phyloP scores from a whole-genome alignment of 2,797 vertebrate species.

The Oophaga sylvatica region DNA sequence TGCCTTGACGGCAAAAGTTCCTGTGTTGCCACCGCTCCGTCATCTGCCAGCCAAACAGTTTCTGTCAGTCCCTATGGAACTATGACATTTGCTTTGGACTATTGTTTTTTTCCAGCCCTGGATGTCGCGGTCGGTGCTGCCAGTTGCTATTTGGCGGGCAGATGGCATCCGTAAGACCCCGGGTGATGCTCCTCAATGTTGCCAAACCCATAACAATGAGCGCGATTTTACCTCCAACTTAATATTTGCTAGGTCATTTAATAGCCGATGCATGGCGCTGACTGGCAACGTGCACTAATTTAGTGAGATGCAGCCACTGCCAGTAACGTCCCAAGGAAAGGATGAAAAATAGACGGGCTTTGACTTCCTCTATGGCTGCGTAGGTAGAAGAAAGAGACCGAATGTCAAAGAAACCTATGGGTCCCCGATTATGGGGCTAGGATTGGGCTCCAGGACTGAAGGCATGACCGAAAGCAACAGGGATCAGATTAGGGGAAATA shows the following conservation, averaged over 20 bases:
- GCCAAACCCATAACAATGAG: neutral
- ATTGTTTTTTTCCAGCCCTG: neutral
- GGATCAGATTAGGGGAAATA: no score
- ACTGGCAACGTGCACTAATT: neutral
- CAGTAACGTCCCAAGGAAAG: neutral
- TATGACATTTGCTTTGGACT: slow-evolving; percentile 13
- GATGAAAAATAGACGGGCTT: neutral
- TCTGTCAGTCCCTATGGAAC: neutral
- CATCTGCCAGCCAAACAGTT: neutral
- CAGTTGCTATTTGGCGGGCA: slow-evolving; percentile 12
- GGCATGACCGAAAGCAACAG: no score
- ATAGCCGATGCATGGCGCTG: neutral
- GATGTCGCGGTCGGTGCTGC: neutral
- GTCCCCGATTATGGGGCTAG: no score
- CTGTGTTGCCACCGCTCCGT: neutral
- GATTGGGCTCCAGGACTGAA: no score
- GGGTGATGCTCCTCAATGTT: neutral
- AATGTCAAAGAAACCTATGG: no score
- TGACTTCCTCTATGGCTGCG: no score
- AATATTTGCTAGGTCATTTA: slow-evolving; percentile 9
- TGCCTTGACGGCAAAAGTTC: neutral
- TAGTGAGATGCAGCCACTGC: neutral
- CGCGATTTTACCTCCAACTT: neutral
- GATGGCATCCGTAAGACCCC: neutral
- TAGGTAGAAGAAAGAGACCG: no score